Conservation (phyloP, 2,113 vertebrate genomes). For the Ciconia stormi region DNA sequence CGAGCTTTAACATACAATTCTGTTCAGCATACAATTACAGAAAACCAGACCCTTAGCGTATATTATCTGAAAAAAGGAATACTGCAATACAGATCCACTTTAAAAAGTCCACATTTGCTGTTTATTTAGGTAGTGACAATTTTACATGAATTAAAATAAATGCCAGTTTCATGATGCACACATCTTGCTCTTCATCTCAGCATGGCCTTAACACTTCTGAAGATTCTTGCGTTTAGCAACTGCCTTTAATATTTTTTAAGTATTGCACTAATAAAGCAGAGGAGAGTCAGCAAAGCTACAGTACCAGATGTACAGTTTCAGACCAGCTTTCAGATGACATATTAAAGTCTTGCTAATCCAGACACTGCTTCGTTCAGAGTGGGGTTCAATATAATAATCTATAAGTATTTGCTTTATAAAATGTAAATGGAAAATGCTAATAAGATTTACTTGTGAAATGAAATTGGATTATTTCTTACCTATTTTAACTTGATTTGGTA, state of each 20-base stretch:
- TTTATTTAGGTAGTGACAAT: not conserved
- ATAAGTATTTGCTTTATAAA: constrained; percentile 58
- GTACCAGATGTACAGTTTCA: not conserved
- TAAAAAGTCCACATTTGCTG: not conserved
- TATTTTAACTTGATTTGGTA: constrained; percentile 47
- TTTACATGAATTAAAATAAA: constrained; percentile 23
- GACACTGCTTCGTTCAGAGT: not conserved
- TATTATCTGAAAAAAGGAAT: not conserved
- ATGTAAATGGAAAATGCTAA: constrained; percentile 65
- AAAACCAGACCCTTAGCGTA: not conserved
- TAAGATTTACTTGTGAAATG: constrained; percentile 51
- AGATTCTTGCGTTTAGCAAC: not conserved
- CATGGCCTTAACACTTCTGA: not conserved
- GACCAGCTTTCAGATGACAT: not conserved
- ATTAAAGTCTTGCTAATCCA: constrained; percentile 32
- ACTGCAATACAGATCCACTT: not conserved
- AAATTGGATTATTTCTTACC: constrained; percentile 64
- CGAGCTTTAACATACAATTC: not conserved
- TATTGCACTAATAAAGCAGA: not conserved
- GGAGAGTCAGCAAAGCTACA: not conserved
- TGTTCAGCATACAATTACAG: not conserved
- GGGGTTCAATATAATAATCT: constrained; percentile 25
- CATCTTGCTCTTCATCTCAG: not conserved
- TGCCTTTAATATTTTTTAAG: not conserved
- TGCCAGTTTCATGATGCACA: not conserved